Base-by-base conservation (phyloP, 2,797 vertebrate genomes). In the Bovichtus diacanthus region DNA sequence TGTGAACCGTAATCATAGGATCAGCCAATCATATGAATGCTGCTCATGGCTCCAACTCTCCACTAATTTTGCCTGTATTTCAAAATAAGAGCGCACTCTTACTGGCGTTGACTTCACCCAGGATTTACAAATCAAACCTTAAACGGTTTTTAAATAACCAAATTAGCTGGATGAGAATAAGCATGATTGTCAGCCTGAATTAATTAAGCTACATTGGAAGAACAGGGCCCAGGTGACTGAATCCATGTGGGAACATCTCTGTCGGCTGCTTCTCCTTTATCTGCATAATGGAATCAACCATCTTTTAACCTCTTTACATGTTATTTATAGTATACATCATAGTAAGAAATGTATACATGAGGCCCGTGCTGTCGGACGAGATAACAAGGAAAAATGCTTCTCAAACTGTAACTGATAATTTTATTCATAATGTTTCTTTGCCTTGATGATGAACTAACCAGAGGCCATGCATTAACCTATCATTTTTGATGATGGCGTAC, bases 351-450 rank as follows among this genome's bases (percentile, higher is more conserved):
- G 9, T 55, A 19, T 58, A n/a, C 23, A 46, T 29, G 25, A 56
- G 53, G 9, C 3, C 46, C 50, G 8, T 29, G 34, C n/a, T n/a
- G n/a, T 41, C 3, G 18, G 15, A 64, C 25, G 15, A 50, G 41
- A 18, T 25, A 65, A 47, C 19, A 21, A 38, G 31, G 11, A 63
- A 54, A 53, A 21, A 43, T 41, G 36, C 36, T 53, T 53, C 36
- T 27, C 9, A 53, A 71, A 34, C 19, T 62, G 41, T n/a, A 51
- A 39, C 11, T 66, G 56, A 41, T 23, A n/a, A n/a, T 43, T 44
- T 63, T 72, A 44, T 63, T 73, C 18, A 47, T 10, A 36, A 19
- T 46, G 18, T 39, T 39, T 41, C 64, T 74, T 56, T 49, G 51
- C 59, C 36, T 60, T 23, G 54, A 34, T 34, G 55, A 47, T 62